A percentile compares a stretch with the other conserved stretches of the same genome.
These are phyloP conservation scores for Nothoprocta pentlandii DNA, from an alignment of 2,113 vertebrate genomes.

Conservation along the genomic window DNA sequence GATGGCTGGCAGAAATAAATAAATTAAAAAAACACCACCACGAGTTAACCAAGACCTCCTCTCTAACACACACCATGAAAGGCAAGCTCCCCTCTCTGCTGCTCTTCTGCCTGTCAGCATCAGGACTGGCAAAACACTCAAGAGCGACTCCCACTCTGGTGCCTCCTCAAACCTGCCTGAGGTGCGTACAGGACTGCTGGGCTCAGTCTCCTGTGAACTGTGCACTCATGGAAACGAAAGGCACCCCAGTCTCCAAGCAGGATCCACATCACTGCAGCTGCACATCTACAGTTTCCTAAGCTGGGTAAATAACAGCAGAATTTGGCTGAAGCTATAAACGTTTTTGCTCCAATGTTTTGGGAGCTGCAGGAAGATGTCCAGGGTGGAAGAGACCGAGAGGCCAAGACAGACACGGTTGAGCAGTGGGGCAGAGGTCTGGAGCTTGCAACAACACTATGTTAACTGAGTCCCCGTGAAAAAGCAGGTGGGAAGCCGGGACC, in stretches of 20 bases:
- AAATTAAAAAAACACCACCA: not conserved
- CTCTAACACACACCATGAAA: constrained; percentile 22
- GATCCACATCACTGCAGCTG: not conserved
- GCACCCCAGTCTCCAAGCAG: not conserved
- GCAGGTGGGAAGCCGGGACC: not conserved
- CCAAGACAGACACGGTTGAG: not conserved
- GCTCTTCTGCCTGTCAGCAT: not conserved
- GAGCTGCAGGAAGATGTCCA: not conserved
- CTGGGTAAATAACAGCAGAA: not conserved
- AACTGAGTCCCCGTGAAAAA: not conserved
- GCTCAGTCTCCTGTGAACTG: not conserved
- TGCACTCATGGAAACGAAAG: not conserved
- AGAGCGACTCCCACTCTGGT: not conserved
- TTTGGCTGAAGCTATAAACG: not conserved
- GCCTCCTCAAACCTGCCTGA: not conserved
- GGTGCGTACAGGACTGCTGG: not conserved
- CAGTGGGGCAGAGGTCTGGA: not conserved
- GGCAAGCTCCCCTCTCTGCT: not conserved
- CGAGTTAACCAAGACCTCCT: not conserved
- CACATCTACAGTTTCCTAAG: not conserved
- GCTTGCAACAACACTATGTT: not conserved
- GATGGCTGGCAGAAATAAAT: constrained; percentile 3
- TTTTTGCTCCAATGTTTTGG: not conserved
- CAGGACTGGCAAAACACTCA: not conserved
- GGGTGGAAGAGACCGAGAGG: not conserved